phyloP scores from a whole-genome alignment of 2,888 invertebrate species.

The Dryadula phaetusa region DNA sequence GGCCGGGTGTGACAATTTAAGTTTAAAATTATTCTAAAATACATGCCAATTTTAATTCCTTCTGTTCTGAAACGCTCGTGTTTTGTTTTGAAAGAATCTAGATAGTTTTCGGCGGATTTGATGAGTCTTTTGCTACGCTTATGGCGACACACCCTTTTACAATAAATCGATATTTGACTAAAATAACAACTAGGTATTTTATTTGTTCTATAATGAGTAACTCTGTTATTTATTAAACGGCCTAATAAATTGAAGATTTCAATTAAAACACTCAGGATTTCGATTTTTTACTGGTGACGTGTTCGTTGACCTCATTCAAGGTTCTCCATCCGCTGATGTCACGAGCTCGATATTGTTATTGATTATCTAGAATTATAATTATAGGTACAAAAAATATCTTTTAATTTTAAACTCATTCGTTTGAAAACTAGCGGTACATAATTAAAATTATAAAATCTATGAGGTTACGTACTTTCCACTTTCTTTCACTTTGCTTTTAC shows the following conservation, averaged over 20 bases:
- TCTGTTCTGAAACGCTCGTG: background rate
- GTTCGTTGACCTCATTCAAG: slow-evolving; percentile 54
- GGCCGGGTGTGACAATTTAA: slow-evolving; percentile 46
- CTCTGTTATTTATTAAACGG: too few species aligned
- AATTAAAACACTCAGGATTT: background rate
- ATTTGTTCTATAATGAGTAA: too few species aligned
- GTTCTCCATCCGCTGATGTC: slow-evolving; percentile 44
- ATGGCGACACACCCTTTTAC: slow-evolving; percentile 16
- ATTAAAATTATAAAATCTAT: background rate
- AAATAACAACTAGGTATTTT: background rate
- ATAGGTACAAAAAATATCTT: too few species aligned
- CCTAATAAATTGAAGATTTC: too few species aligned
- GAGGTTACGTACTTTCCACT: slow-evolving; percentile 22
- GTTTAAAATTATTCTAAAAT: slow-evolving; percentile 39
- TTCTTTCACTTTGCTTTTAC: slow-evolving; percentile 8
- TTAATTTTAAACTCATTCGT: background rate
- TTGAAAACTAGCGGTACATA: background rate
- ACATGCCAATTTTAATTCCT: background rate
- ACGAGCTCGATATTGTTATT: slow-evolving; percentile 1
- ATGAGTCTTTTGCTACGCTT: background rate
- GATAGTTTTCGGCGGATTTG: background rate
- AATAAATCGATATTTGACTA: slow-evolving; percentile 12
- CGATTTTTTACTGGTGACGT: slow-evolving; percentile 49
- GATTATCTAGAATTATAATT: background rate
- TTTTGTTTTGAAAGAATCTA: slow-evolving; percentile 3